A percentile compares a stretch with the other conserved stretches of the same genome.
Conservation (phyloP, 2,113 vertebrate species). For the Chauna torquata region DNA sequence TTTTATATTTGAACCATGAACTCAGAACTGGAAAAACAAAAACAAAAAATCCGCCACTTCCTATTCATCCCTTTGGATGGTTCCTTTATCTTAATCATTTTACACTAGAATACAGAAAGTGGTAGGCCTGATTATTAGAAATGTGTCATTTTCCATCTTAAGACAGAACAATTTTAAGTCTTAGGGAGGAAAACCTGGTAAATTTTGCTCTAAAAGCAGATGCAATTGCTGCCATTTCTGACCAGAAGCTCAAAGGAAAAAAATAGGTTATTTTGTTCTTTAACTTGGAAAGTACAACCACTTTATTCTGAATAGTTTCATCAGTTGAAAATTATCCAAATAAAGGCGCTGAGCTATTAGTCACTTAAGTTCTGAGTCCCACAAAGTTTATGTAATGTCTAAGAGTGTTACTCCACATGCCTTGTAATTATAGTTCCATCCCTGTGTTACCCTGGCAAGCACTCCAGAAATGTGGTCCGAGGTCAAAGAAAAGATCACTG, state of each 20-base stretch:
- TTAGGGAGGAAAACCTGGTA: background rate
- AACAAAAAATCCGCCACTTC: background rate
- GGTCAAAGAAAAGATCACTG: conserved; percentile 9
- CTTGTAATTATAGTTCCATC: conserved; percentile 19
- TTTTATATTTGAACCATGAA: background rate
- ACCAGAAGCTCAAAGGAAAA: background rate
- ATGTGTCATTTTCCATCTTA: background rate
- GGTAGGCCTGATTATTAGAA: background rate
- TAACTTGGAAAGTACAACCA: background rate
- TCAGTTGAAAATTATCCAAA: background rate
- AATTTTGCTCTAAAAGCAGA: background rate
- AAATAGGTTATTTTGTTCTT: background rate
- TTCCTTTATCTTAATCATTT: background rate
- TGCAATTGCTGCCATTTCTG: background rate
- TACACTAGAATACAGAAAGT: background rate
- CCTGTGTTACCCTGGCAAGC: background rate
- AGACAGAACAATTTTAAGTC: background rate
- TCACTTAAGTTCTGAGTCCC: background rate
- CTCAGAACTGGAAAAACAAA: background rate
- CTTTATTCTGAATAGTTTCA: background rate
- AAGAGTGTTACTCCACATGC: background rate
- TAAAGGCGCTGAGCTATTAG: background rate
- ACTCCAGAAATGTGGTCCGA: background rate
- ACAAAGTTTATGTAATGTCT: background rate
- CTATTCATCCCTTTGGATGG: background rate